Conservation (phyloP, 2,888 invertebrate genomes). For the Cordilura impudica region DNA sequence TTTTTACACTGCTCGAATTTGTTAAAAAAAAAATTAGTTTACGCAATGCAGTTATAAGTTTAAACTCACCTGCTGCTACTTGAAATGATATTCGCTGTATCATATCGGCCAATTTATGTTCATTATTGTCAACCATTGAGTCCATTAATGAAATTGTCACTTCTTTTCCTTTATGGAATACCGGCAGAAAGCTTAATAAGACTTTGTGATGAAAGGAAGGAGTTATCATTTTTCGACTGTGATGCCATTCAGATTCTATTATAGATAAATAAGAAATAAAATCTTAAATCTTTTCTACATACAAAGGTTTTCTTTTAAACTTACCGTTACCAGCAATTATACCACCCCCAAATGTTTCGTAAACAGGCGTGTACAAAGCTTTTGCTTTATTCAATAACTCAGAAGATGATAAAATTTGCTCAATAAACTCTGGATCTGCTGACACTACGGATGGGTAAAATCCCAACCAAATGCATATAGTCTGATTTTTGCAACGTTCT, state of each 20-base stretch:
- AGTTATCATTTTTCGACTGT: conserved; percentile 51
- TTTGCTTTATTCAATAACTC: conserved; percentile 57
- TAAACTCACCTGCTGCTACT: conserved; percentile 47
- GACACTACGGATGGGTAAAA: conserved; percentile 52
- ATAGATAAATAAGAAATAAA: too few relatives aligned
- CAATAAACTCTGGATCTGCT: conserved; percentile 55
- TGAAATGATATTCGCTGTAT: conserved; percentile 25
- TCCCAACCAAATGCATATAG: background rate
- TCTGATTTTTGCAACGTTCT: background rate
- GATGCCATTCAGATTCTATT: conserved; percentile 37
- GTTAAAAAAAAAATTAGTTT: too few relatives aligned
- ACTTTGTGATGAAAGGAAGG: conserved; percentile 54
- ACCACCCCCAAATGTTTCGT: conserved; percentile 32
- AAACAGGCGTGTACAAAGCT: conserved; percentile 21
- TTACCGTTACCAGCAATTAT: conserved; percentile 46
- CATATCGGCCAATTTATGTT: conserved; percentile 24
- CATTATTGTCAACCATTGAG: conserved; percentile 23
- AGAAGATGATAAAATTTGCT: conserved; percentile 58
- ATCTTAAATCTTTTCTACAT: too few relatives aligned
- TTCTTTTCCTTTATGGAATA: conserved; percentile 52
- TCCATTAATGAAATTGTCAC: conserved; percentile 10
- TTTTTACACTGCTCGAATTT: too few relatives aligned
- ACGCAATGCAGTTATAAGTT: too few relatives aligned
- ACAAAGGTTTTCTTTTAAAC: too few relatives aligned
- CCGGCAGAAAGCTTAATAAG: conserved; percentile 35